phyloP scores from a whole-genome alignment of 2,113 vertebrate species.

The Podocnemis expansa region DNA sequence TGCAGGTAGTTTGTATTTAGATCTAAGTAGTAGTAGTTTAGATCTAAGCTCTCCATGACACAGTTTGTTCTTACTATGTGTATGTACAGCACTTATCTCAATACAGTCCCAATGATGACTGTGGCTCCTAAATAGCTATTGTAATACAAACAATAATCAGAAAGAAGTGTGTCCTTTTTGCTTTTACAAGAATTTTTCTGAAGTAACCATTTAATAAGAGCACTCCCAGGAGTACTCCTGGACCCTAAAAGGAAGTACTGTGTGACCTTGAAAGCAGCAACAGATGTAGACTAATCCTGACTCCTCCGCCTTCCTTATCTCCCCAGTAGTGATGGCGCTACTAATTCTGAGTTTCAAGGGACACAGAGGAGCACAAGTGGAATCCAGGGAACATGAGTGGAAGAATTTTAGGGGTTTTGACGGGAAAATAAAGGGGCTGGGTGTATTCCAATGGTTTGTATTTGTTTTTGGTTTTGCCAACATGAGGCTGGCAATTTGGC shows the following conservation, averaged over 20 bases:
- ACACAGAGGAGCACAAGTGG: rapidly evolving
- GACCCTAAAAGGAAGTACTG: neutral
- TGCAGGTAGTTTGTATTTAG: neutral
- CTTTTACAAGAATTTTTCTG: neutral
- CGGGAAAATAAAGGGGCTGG: rapidly evolving
- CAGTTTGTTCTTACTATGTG: neutral
- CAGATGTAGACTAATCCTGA: neutral
- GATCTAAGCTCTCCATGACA: neutral
- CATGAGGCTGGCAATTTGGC: neutral
- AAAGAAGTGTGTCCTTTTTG: rapidly evolving
- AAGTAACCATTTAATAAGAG: neutral
- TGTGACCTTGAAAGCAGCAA: neutral
- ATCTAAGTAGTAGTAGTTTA: no score
- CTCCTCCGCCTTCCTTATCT: rapidly evolving
- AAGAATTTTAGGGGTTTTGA: neutral
- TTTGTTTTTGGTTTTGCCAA: neutral
- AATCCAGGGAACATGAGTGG: neutral
- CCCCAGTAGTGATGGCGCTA: rapidly evolving
- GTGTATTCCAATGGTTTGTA: rapidly evolving
- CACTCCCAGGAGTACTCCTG: neutral
- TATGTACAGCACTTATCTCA: rapidly evolving
- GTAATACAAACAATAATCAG: neutral
- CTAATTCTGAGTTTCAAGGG: neutral
- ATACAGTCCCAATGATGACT: rapidly evolving
- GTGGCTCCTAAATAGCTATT: neutral